Base-by-base conservation (phyloP, 2,113 vertebrate genomes). In the Aegithalos caudatus region DNA sequence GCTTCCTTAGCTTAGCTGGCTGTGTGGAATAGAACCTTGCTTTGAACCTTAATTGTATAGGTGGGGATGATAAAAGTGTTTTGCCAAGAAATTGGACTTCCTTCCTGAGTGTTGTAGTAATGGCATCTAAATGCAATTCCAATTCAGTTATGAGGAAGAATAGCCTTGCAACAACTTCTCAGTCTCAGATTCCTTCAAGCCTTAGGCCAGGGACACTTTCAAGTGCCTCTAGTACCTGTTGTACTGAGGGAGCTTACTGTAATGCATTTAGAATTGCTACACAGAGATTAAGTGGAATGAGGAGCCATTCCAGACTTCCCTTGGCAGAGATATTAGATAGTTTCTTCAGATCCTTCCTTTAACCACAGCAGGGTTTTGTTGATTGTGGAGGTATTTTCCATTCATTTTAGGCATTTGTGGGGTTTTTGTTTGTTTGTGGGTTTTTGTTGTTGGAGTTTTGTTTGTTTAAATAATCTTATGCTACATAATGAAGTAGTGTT, bases 401-500 rank as follows among this genome's bases (percentile, higher is more conserved):
- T 44, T 65, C 0, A 13, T 50, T 72, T 57, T 50, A 37, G 42
- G 12, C 6, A 14, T 86, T 72, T 77, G 11, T 44, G 24, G 8
- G 11, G 2, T 3, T 40, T 37, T 57, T 64, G 12, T 17, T 78
- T 65, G 53, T 48, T 76, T 88, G 4, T 35, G 19, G 2, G 1
- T 11, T 42, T 66, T 33, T 48, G 27, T 33, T 48, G 27, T 37
- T 62, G 22, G 18, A 4, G 1, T 4, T 25, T 10, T 15, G 2
- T 54, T 72, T 96, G 84, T 91, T 92, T 10, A 47, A 66, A 72
- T 86, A 92, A 74, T 67, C 44, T 65, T 64, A 73, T 50, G 40
- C 65, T 95, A 91, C 94, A 70, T 94, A 92, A 97, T 95, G 54
- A 96, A 97, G 95, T 95, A 91, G 21, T 47, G 56, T 95, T 97